phyloP scores from a whole-genome alignment of 2,888 invertebrate species.

The Lithophane socia region DNA sequence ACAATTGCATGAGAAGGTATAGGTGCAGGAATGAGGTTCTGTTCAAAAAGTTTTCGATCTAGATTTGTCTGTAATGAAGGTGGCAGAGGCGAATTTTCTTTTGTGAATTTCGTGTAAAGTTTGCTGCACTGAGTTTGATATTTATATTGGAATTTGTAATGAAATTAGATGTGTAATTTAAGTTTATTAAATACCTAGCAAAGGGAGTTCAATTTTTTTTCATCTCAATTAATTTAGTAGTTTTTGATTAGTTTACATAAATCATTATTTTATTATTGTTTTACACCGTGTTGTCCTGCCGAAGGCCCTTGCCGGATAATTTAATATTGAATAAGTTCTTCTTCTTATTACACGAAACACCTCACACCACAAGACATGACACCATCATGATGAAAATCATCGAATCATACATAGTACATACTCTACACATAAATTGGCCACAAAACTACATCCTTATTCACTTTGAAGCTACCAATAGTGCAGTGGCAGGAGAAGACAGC shows the following conservation, averaged over 20 bases:
- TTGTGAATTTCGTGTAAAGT: constrained; percentile 36
- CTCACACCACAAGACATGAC: background rate
- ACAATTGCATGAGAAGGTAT: constrained; percentile 67
- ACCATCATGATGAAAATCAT: background rate
- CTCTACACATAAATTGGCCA: constrained; percentile 25
- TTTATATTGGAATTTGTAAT: constrained; percentile 35
- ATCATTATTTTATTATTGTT: background rate
- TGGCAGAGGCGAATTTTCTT: constrained; percentile 42
- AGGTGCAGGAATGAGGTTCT: constrained; percentile 65
- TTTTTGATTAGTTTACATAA: background rate
- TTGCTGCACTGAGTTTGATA: constrained; percentile 32
- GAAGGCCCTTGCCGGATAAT: background rate
- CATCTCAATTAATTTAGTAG: background rate
- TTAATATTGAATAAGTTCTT: background rate
- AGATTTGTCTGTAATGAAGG: constrained; percentile 62
- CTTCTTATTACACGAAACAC: background rate
- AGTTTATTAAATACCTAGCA: no score
- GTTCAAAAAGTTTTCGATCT: constrained; percentile 63
- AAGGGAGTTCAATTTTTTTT: no score
- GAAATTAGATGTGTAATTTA: background rate
- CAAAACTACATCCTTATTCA: constrained; percentile 56
- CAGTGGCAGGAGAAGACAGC: constrained; percentile 70
- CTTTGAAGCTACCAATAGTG: constrained; percentile 44
- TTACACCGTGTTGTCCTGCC: background rate
- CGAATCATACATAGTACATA: background rate